Percentiles rank a stretch among this genome's conserved stretches.
phyloP scores from a whole-genome alignment of 2,797 vertebrate genomes.

The Sparidentex hasta region DNA sequence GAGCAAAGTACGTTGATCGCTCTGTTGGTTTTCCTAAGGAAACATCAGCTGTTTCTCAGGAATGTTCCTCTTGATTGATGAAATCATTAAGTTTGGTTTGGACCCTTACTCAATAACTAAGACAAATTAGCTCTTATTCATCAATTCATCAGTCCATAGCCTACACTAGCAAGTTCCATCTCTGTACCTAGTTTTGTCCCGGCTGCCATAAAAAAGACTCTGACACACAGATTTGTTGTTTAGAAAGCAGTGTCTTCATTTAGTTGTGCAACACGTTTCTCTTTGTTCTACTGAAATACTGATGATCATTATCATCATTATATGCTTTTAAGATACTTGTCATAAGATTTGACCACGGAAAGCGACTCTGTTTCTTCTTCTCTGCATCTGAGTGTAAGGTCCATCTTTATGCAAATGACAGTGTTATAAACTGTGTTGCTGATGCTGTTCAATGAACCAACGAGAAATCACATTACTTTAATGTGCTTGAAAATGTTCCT shows the following conservation, averaged over 20 bases:
- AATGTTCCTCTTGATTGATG: neutral
- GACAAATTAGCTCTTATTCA: neutral
- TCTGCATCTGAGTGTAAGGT: neutral
- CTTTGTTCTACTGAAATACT: no score
- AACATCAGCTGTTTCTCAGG: neutral
- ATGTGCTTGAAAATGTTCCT: neutral
- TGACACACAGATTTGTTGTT: neutral
- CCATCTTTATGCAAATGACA: slow-evolving; percentile 1
- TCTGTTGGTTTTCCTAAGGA: neutral
- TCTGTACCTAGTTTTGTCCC: neutral
- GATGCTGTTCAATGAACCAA: neutral
- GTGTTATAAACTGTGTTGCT: neutral
- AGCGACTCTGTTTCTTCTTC: no score
- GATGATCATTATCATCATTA: no score
- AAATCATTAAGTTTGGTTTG: neutral
- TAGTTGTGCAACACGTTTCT: no score
- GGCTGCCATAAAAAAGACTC: neutral
- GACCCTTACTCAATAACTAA: neutral
- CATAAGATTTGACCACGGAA: no score
- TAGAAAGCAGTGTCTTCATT: neutral
- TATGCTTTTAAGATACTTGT: no score
- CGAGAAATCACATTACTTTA: neutral
- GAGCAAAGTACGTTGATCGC: neutral
- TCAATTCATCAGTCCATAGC: neutral
- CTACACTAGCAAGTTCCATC: neutral